A percentile compares a stretch with the other conserved stretches of the same genome.
These are phyloP conservation scores for Crotophaga sulcirostris DNA, from an alignment of 2,113 vertebrate species.

Conservation along the genomic window DNA sequence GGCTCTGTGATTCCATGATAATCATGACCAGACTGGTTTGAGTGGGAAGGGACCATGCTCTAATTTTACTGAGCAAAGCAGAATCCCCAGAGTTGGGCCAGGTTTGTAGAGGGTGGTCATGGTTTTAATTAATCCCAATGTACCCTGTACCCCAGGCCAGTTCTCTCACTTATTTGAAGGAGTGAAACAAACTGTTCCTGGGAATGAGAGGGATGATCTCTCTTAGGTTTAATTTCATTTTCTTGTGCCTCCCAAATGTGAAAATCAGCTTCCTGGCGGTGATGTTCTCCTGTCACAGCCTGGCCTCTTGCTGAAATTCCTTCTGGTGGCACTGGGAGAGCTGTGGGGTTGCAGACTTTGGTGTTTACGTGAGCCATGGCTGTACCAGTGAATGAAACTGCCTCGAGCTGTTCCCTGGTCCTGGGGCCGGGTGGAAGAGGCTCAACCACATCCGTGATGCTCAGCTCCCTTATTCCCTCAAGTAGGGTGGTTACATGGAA, in stretches of 20 bases:
- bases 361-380: rapidly evolving
- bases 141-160: not conserved
- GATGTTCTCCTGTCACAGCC: not conserved
- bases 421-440: not conserved
- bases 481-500: not conserved
- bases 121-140: not conserved
- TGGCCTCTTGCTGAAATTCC: not conserved
- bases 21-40: too few species aligned
- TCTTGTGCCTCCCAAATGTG: not conserved
- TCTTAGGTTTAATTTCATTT: not conserved
- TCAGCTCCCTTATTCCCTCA: not conserved
- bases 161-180: not conserved
- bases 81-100: not conserved
- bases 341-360: not conserved
- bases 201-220: not conserved
- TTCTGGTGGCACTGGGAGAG: not conserved
- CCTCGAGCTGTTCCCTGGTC: not conserved
- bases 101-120: not conserved
- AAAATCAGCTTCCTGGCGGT: not conserved
- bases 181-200: not conserved
- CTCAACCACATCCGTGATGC: not conserved
- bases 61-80: not conserved
- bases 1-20: not conserved
- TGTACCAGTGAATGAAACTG: not conserved
- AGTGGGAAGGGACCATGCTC: not conserved